These are phyloP conservation scores for Bubo blakistoni DNA, from an alignment of 2,113 vertebrate genomes.

Conservation along the genomic window DNA sequence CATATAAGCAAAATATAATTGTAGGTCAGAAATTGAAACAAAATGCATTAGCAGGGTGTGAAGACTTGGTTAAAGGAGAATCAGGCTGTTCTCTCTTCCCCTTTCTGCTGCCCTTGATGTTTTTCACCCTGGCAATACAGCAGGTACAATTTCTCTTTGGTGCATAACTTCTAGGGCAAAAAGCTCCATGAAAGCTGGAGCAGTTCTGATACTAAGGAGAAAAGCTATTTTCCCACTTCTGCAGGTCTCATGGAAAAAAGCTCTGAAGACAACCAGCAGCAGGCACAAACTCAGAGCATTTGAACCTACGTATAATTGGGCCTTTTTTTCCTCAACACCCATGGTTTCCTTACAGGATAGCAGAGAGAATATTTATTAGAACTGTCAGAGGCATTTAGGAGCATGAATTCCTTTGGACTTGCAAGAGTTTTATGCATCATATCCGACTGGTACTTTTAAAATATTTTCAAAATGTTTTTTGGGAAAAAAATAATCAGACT, in stretches of 20 bases:
- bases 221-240: background rate
- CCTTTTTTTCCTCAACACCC: background rate
- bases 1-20: background rate
- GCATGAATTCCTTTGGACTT: background rate
- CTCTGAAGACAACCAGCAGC: background rate
- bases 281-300: background rate
- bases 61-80: background rate
- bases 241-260: background rate
- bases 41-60: background rate
- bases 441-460: background rate
- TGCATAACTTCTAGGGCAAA: background rate
- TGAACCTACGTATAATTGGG: background rate
- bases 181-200: background rate
- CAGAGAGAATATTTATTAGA: background rate
- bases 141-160: background rate
- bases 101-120: background rate
- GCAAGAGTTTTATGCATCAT: background rate
- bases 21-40: background rate
- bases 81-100: background rate
- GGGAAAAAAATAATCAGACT: fast-evolving
- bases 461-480: background rate
- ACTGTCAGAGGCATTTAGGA: background rate
- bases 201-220: background rate
- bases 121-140: background rate
- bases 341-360: background rate